Conservation (phyloP, 2,797 vertebrate species). For the Coregonus suidteri region DNA sequence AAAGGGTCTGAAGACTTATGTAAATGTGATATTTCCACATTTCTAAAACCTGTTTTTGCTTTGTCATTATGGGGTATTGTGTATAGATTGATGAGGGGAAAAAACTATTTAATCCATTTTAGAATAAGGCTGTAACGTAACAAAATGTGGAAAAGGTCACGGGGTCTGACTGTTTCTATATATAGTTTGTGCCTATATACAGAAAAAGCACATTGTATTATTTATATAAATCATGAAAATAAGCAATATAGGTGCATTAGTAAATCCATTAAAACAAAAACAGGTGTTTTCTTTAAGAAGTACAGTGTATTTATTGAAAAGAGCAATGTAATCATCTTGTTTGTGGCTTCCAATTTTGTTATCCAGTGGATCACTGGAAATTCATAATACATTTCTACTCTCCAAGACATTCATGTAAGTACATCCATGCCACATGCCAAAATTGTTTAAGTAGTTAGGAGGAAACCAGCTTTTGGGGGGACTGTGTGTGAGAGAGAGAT, state of each 20-base stretch:
- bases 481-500: background rate
- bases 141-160: too few species aligned
- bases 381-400: constrained; percentile 31
- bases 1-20: too few species aligned
- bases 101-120: too few species aligned
- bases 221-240: too few species aligned
- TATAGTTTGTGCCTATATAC: too few species aligned
- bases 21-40: too few species aligned
- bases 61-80: too few species aligned
- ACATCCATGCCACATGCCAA: constrained; percentile 46
- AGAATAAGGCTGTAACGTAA: too few species aligned
- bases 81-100: too few species aligned
- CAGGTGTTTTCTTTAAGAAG: constrained; percentile 29
- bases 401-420: constrained; percentile 21
- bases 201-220: too few species aligned
- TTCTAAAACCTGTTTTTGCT: too few species aligned
- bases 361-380: constrained; percentile 51
- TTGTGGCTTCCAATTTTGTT: constrained; percentile 53
- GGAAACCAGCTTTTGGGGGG: background rate
- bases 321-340: constrained; percentile 51
- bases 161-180: too few species aligned
- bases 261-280: background rate
- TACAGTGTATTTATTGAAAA: constrained; percentile 76
- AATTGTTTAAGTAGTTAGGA: constrained; percentile 5
- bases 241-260: background rate